phyloP scores from a whole-genome alignment of 2,113 vertebrate genomes.

The Chaetodon auriga region DNA sequence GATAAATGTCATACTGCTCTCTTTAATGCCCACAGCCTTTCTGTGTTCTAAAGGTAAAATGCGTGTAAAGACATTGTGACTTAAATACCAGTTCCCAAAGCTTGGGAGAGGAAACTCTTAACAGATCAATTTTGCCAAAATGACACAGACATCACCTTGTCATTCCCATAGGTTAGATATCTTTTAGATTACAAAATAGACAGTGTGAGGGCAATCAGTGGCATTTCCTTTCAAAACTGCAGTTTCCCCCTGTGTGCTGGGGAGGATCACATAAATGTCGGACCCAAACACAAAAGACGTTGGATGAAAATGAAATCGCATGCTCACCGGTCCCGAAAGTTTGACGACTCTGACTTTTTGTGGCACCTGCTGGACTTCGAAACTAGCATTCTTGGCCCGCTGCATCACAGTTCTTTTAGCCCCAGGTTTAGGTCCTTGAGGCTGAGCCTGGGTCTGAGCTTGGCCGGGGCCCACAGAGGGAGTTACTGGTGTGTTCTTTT shows the following conservation, averaged over 20 bases:
- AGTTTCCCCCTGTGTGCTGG: constrained; percentile 51
- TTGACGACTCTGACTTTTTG: constrained; percentile 97
- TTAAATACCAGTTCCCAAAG: constrained; percentile 76
- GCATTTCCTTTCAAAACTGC: constrained; percentile 67
- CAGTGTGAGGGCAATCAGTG: constrained; percentile 50
- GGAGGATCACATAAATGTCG: constrained; percentile 66
- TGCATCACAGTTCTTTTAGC: constrained; percentile 97
- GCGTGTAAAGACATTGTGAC: constrained; percentile 49
- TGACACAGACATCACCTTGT: constrained; percentile 76
- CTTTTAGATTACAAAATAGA: constrained; percentile 62
- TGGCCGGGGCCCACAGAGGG: constrained; percentile 70
- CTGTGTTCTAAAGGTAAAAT: constrained; percentile 61
- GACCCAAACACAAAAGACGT: constrained; percentile 39
- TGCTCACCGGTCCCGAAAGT: constrained; percentile 93
- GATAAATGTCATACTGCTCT: constrained; percentile 83
- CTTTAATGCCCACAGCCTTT: constrained; percentile 72
- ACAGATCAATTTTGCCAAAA: constrained; percentile 80
- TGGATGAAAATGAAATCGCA: constrained; percentile 38
- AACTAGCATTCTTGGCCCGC: constrained; percentile 85
- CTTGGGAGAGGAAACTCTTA: constrained; percentile 72
- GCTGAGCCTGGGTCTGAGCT: constrained; percentile 68
- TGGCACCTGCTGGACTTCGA: constrained; percentile 86
- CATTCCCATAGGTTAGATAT: constrained; percentile 77
- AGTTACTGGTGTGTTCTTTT: constrained; percentile 69
- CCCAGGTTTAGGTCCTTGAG: constrained; percentile 85